Base-by-base conservation (phyloP, 1,140 invertebrate genomes). In the Chymomyza costata region DNA sequence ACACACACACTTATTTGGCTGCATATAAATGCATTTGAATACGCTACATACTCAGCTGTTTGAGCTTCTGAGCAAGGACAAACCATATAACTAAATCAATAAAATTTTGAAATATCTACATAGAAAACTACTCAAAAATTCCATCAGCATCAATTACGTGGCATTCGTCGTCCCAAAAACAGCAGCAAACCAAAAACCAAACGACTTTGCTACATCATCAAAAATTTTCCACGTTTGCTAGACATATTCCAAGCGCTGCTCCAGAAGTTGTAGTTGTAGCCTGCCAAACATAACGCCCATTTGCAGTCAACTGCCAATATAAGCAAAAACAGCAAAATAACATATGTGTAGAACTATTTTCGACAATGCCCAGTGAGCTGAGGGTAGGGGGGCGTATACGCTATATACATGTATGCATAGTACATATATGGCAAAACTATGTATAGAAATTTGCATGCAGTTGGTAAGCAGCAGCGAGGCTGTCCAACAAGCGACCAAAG, bases 231-330 rank as follows among this genome's bases (percentile, higher is more conserved):
- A 28, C 5, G 10, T 52, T 68, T 65, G 63, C 52, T 66, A 80
- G 19, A 44, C 28, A 28, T 44, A 30, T 44, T 44, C 41, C 15
- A 44, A 8, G 41, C 31, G 28, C 41, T 28, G 21, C 41, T 44
- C 41, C 31, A 11, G 25, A n/a, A 30, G 41, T 44, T 28, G 47
- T 57, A 44, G 48, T 51, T 37, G 47, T 55, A 65, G 50, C 54
- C 66, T 44, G 59, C 59, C 67, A 64, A 49, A 69, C 71, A 80
- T 64, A 65, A 80, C 73, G 74, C 73, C 73, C 74, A 80, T 80
- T 80, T 73, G 67, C 64, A 80, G 73, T 80, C 67, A 80, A 65
- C 74, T 80, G 73, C 73, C 73, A 80, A 80, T 80, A 80, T 80
- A 74, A 60, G 50, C 64, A 64, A 65, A 46, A 65, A 51, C 44